phyloP scores from a whole-genome alignment of 2,113 vertebrate species.

The Cyrtonyx montezumae region DNA sequence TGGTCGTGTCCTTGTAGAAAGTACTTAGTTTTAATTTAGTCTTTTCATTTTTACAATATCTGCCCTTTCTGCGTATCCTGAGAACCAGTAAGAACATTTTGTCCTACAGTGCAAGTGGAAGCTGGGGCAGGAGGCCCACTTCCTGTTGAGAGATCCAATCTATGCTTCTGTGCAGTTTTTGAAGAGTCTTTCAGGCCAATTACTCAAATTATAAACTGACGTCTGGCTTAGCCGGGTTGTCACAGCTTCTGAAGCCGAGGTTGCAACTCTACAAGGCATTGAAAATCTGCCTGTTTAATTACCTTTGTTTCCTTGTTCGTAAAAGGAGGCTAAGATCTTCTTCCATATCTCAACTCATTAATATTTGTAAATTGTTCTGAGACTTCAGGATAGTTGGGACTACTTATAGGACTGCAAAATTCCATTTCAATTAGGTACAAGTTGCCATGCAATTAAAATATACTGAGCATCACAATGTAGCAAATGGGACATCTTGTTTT shows the following conservation, averaged over 20 bases:
- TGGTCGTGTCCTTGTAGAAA: neutral
- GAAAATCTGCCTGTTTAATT: constrained; percentile 17
- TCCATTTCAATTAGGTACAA: neutral
- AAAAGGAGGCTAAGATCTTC: neutral
- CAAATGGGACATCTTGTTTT: constrained; percentile 44
- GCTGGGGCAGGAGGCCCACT: neutral
- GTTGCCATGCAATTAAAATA: constrained; percentile 46
- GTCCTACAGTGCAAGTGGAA: neutral
- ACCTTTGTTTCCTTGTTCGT: constrained; percentile 20
- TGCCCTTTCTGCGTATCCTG: neutral
- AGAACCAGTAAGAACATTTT: neutral
- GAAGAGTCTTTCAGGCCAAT: neutral
- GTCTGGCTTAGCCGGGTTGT: neutral
- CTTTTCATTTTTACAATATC: neutral
- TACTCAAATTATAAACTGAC: neutral
- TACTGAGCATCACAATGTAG: neutral
- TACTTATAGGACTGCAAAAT: constrained; percentile 23
- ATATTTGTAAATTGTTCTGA: constrained; percentile 62
- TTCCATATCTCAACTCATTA: constrained; percentile 31
- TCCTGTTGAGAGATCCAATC: neutral
- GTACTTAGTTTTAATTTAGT: neutral
- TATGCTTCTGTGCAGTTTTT: neutral
- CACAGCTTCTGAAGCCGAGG: neutral
- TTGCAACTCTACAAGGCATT: neutral
- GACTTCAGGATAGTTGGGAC: constrained; percentile 40